Conservation (phyloP, 2,797 vertebrate species). For the Melanotaenia boesemani region DNA sequence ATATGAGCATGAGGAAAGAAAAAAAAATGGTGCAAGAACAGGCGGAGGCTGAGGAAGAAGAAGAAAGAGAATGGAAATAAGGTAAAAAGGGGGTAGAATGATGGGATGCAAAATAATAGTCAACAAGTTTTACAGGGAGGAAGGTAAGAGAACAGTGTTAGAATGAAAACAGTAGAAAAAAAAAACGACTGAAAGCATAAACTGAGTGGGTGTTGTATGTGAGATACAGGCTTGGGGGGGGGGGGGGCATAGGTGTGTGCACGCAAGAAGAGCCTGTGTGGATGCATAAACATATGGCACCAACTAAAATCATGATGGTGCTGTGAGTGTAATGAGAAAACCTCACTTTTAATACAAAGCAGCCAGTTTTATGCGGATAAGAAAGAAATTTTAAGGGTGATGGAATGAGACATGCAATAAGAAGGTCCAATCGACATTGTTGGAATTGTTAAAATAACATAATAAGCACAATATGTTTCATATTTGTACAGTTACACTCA, state of each 20-base stretch:
- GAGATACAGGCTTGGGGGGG: conserved; percentile 8
- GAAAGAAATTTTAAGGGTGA: neutral
- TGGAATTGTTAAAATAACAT: too few relatives aligned
- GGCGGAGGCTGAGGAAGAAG: conserved; percentile 38
- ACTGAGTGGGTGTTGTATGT: conserved; percentile 36
- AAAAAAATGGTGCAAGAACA: conserved; percentile 54
- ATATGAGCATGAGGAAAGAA: conserved; percentile 60
- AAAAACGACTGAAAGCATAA: conserved; percentile 31
- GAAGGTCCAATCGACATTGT: too few relatives aligned
- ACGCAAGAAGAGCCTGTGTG: neutral
- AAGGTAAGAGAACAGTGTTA: conserved; percentile 18
- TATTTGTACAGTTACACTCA: too few relatives aligned
- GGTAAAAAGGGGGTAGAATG: conserved; percentile 23
- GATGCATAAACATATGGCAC: conserved; percentile 29
- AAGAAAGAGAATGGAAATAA: conserved; percentile 11
- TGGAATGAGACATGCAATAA: fast-evolving
- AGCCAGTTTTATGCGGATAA: neutral
- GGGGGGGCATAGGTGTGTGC: conserved; percentile 6
- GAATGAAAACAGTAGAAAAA: conserved; percentile 40
- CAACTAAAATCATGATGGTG: conserved; percentile 28
- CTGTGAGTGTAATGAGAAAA: conserved; percentile 4
- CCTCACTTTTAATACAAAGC: neutral
- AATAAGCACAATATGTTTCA: too few relatives aligned
- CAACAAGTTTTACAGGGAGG: conserved; percentile 26
- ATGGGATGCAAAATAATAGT: conserved; percentile 45